Base-by-base conservation (phyloP, 2,888 invertebrate species). In the Chromoteleia sp. region DNA sequence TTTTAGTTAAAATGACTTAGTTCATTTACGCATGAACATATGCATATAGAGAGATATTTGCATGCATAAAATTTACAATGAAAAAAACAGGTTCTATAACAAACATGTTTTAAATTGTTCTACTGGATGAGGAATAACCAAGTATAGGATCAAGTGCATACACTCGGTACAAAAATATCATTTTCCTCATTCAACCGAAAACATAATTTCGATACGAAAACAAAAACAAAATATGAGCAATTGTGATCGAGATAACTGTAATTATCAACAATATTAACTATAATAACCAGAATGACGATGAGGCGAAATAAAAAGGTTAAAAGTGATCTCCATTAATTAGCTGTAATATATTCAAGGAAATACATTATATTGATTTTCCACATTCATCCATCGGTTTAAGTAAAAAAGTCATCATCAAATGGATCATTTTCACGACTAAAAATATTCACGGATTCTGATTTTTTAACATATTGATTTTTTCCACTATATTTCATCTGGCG, bases 391-490 rank as follows among this genome's bases (percentile, higher is more conserved):
- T n/a, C n/a, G n/a, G 25, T 6, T 90, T 88, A 88, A 83, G 91
- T 95, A 89, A 98, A 98, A 92, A 97, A 97, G 85, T 97, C 97
- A 86, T 97, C 96, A 85, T 97, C 97, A 88, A 98, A 98, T 0
- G 98, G 98, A 92, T 98, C 97, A 50, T 94, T 94, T 88, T 97
- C 97, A 59, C 96, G 94, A 2, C 95, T 95, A 92, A 98, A 98
- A 86, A 98, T 98, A 91, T 97, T 97, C 6, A 97, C 95, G 2
- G 97, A 97, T 89, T 97, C 97, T 0, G 97, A 97, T 91, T 97
- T 97, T 88, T 96, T 96, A 54, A 97, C 94, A 87, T 95, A 94
- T 68, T 94, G 93, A 71, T 59, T 78, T 81, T 95, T 95, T 2
- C 92, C 91, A 91, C 88, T 12, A 91, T 89, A 41, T 92, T 93